phyloP scores from a whole-genome alignment of 2,797 vertebrate genomes.

The Luscinia megarhynchos region DNA sequence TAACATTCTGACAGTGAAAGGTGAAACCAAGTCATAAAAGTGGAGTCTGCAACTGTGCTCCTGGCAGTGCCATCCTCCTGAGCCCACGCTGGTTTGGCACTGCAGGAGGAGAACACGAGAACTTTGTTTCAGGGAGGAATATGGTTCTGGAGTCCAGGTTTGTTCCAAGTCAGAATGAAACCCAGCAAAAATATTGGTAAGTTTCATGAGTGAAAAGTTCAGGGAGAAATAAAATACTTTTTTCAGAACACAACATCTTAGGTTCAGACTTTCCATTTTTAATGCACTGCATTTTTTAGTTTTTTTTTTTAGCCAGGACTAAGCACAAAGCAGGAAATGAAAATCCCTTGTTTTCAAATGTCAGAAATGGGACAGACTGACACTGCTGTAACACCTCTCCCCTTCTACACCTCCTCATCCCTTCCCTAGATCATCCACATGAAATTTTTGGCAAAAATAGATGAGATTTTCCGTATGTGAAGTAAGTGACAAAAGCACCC shows the following conservation, averaged over 20 bases:
- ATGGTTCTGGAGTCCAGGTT: not conserved
- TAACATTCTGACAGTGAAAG: not conserved
- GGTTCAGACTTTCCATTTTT: not conserved
- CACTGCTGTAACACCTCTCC: conserved; percentile 49
- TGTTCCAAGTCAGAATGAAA: not conserved
- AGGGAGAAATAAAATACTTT: not conserved
- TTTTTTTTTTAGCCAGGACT: not conserved
- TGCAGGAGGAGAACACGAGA: not conserved
- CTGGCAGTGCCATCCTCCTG: not conserved
- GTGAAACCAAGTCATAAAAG: not conserved
- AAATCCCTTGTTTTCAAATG: not conserved
- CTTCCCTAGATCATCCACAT: conserved; percentile 29
- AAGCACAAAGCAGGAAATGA: not conserved
- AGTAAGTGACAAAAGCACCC: conserved; percentile 50
- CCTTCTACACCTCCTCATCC: conserved; percentile 46
- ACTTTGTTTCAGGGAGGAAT: not conserved
- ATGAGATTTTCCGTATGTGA: conserved; percentile 52
- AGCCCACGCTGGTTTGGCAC: not conserved
- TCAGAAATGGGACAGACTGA: conserved; percentile 48
- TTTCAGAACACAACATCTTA: not conserved
- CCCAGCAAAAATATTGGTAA: not conserved
- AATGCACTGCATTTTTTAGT: not conserved
- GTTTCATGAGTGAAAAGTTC: not conserved
- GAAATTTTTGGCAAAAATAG: conserved; percentile 61
- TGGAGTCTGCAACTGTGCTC: not conserved